Percentiles rank a stretch among this genome's conserved stretches.
phyloP scores from a whole-genome alignment of 2,797 vertebrate genomes.

The Adrianichthys oophorus region DNA sequence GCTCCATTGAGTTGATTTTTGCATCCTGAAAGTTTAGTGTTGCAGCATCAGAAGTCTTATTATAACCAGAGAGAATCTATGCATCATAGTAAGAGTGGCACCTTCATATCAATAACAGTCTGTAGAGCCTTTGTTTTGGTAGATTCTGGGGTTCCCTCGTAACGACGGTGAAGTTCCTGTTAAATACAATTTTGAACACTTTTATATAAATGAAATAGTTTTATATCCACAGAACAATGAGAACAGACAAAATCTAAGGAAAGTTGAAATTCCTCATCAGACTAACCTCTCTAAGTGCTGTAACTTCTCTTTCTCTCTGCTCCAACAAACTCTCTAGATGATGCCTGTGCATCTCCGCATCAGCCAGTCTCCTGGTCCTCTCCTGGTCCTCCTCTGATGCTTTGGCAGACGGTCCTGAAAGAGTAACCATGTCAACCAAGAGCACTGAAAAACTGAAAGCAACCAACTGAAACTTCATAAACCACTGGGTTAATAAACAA shows the following conservation, averaged over 20 bases:
- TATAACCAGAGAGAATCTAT: slow-evolving; percentile 34
- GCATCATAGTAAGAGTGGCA: slow-evolving; percentile 41
- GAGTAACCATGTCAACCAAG: slow-evolving; percentile 8
- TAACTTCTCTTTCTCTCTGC: slow-evolving; percentile 86
- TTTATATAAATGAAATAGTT: neutral
- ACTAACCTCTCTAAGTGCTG: slow-evolving; percentile 88
- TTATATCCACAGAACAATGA: neutral
- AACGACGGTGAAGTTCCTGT: slow-evolving; percentile 95
- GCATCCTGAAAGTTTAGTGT: slow-evolving; percentile 81
- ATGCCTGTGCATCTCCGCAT: slow-evolving; percentile 97
- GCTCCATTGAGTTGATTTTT: slow-evolving; percentile 95
- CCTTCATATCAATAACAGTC: slow-evolving; percentile 99
- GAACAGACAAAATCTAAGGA: neutral
- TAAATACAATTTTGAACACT: slow-evolving; percentile 4
- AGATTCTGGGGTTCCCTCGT: slow-evolving; percentile 93
- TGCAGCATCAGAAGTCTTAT: no score
- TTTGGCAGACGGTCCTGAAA: slow-evolving; percentile 87
- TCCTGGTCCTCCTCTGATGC: slow-evolving; percentile 96
- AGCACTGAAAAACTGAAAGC: neutral
- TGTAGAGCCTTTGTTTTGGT: slow-evolving; percentile 99
- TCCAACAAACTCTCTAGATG: slow-evolving; percentile 95
- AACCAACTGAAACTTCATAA: neutral
- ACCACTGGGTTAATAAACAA: no score
- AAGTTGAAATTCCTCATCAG: no score
- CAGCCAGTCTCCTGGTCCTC: slow-evolving; percentile 91